phyloP scores from a whole-genome alignment of 2,797 vertebrate species.

The Melopsittacus undulatus region DNA sequence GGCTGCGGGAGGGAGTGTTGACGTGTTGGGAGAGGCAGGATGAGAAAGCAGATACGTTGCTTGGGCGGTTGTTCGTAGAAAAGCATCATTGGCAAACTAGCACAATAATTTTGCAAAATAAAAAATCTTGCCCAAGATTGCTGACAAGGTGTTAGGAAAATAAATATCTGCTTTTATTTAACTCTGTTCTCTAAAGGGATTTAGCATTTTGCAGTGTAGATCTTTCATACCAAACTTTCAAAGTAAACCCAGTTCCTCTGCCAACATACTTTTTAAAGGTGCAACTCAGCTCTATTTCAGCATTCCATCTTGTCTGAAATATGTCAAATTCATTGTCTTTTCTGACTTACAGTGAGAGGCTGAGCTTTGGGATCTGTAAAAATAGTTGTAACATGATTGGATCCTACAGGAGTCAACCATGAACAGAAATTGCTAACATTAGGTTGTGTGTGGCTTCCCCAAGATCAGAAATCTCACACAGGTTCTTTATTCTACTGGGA shows the following conservation, averaged over 20 bases:
- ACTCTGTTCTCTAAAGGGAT: constrained; percentile 61
- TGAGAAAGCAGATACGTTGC: constrained; percentile 65
- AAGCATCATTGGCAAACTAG: constrained; percentile 65
- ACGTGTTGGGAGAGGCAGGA: constrained; percentile 69
- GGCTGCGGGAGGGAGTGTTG: constrained; percentile 68
- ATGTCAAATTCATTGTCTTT: background rate
- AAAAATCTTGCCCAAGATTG: constrained; percentile 61
- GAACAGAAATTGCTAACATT: background rate
- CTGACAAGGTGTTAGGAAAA: constrained; percentile 65
- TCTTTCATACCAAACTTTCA: constrained; percentile 43
- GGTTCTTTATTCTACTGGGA: background rate
- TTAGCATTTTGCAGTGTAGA: constrained; percentile 57
- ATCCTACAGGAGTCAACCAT: background rate
- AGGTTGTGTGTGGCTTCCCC: background rate
- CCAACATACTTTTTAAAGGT: constrained; percentile 42
- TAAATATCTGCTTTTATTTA: constrained; percentile 54
- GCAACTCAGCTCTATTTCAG: background rate
- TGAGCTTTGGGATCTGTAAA: background rate
- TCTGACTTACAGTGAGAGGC: background rate
- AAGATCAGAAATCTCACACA: background rate
- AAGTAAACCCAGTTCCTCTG: constrained; percentile 13
- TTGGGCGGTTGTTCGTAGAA: constrained; percentile 65
- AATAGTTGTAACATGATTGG: background rate
- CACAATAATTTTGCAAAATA: constrained; percentile 26
- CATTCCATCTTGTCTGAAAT: background rate